Conservation (phyloP, 2,888 invertebrate species). For the Neoascia interrupta region DNA sequence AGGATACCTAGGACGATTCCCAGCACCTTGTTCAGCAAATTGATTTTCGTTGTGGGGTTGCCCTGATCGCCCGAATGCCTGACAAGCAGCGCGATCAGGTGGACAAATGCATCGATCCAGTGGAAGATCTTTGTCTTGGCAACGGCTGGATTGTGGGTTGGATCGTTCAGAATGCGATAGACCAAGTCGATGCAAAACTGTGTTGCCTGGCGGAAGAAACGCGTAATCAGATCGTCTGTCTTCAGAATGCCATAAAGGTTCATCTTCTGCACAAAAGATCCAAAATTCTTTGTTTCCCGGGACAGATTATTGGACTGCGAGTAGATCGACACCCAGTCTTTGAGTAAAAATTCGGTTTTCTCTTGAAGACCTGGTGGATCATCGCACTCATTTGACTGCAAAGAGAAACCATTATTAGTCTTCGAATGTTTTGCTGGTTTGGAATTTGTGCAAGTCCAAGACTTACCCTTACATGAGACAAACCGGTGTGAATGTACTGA, state of each 20-base stretch:
- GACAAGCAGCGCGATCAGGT: slow-evolving; percentile 95
- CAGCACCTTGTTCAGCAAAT: slow-evolving; percentile 95
- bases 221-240: slow-evolving; percentile 97
- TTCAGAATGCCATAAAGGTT: slow-evolving; percentile 97
- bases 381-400: slow-evolving; percentile 88
- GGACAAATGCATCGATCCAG: slow-evolving; percentile 96
- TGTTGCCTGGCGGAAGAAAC: slow-evolving; percentile 97
- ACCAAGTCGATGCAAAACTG: slow-evolving; percentile 98
- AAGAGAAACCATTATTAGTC: no score
- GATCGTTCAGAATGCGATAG: slow-evolving; percentile 90
- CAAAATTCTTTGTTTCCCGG: slow-evolving; percentile 94
- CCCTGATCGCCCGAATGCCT: slow-evolving; percentile 94
- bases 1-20: slow-evolving; percentile 98
- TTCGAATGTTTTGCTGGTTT: no score
- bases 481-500: slow-evolving; percentile 95
- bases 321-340: slow-evolving; percentile 97
- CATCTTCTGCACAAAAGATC: slow-evolving; percentile 97
- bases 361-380: slow-evolving; percentile 97
- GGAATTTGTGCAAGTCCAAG: not conserved
- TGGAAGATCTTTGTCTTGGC: slow-evolving; percentile 95
- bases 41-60: slow-evolving; percentile 95
- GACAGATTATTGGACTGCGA: slow-evolving; percentile 84
- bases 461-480: slow-evolving; percentile 89
- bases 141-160: slow-evolving; percentile 83
- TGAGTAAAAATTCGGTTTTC: slow-evolving; percentile 94